Evolutionary conservation across 2,888 invertebrate genomes (phyloP).

Genomic region (Microctonus hyperodae): DNA sequence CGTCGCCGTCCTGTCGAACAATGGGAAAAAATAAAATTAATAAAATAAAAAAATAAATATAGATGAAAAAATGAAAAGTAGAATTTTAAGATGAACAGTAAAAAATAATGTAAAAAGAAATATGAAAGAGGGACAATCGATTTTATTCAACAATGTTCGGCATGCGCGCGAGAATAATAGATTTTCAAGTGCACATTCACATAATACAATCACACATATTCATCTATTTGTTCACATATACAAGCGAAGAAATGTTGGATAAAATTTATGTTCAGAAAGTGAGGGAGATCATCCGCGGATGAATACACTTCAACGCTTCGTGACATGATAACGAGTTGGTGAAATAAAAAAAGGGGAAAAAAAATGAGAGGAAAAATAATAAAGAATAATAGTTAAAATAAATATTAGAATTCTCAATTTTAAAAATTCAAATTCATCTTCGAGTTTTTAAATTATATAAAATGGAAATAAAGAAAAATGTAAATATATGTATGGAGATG

Average conservation of each 20-base stretch:
- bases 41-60: neutral
- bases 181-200: neutral
- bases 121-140: constrained; percentile 15
- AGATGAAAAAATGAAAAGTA: constrained; percentile 20
- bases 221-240: neutral
- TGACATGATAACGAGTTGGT: neutral
- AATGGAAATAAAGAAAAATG: no score
- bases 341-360: neutral
- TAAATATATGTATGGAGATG: neutral
- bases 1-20: constrained; percentile 90
- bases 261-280: neutral
- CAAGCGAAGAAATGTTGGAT: neutral
- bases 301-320: neutral
- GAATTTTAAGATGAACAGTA: neutral
- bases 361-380: neutral
- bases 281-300: constrained; percentile 1
- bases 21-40: constrained; percentile 19
- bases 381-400: no score
- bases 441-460: no score
- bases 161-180: constrained; percentile 17
- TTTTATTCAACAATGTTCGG: constrained; percentile 16
- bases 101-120: constrained; percentile 6
- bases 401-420: no score
- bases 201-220: neutral
- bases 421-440: no score